Evolutionary conservation across 2,113 vertebrate genomes (phyloP).

Genomic region (Caloenas nicobarica): DNA sequence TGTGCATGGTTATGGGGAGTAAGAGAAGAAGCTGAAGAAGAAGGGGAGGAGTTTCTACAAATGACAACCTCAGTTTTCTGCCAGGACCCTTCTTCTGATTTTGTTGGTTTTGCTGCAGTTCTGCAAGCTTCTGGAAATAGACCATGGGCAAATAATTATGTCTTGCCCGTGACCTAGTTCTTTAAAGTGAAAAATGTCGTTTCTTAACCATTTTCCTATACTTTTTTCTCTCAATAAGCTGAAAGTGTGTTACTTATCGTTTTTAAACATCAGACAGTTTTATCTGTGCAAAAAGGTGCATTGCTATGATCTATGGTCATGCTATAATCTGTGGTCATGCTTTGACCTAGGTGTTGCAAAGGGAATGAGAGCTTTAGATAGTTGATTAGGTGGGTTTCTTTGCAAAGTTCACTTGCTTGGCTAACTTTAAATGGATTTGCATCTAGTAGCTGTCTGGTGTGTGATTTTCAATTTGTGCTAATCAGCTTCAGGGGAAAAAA

Average conservation of each 20-base stretch:
- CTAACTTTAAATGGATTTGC: conserved; percentile 5
- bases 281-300: not conserved
- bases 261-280: not conserved
- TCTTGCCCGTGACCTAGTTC: not conserved
- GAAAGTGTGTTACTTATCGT: not conserved
- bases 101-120: not conserved
- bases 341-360: not conserved
- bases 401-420: not conserved
- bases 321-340: not conserved
- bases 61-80: not conserved
- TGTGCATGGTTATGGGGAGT: not conserved
- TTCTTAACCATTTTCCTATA: not conserved
- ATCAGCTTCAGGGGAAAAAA: not conserved
- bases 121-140: not conserved
- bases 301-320: not conserved
- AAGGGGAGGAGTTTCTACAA: not conserved
- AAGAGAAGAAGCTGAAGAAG: not conserved
- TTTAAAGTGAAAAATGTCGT: not conserved
- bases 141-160: not conserved
- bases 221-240: not conserved
- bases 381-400: not conserved
- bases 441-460: not conserved
- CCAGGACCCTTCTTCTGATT: not conserved
- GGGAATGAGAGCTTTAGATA: not conserved
- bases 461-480: conserved; percentile 6